Evolutionary conservation across 2,888 invertebrate genomes (phyloP), one percentile per base, ranked within the genome.

Genomic region (Drosophila meridionalis): DNA sequence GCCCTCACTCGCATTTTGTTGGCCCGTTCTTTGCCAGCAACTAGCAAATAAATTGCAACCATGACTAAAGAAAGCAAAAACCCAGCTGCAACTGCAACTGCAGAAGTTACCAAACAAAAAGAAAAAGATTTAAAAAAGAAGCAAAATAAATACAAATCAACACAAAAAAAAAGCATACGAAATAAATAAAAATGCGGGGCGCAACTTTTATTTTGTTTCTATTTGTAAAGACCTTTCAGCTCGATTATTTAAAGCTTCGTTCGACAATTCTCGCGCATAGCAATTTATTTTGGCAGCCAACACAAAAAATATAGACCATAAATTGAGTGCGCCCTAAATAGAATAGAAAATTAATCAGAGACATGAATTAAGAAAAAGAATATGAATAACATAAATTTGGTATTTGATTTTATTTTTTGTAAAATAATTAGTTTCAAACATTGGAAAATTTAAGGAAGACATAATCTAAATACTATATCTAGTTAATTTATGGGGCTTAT

Each of bases 11-110:
- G 56, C 47, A 40, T 45, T 47, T 62, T 69, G 45, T 64, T 63
- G 60, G 61, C 45, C 78, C 58, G 53, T 53, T 42, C 55, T 57
- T 48, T 57, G 69, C 56, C 69, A 53, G 73, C 73, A 72, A 65
- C 79, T 59, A 69, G 76, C 76, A 79, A 82, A 84, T 89, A 89
- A 84, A 84, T 87, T 76, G 87, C 71, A 48, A 56, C 55, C 69
- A 34, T 63, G 83, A 58, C n/a, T 52, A 20, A 32, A 32, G 50
- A 50, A 30, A 48, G 8, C 4, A 73, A 72, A 73, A 69, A 55
- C 47, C 20, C 67, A 82, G 68, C 72, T 78, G 78, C 71, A 85
- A 50, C 60, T 67, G 53, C 57, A 72, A 61, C 67, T 71, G 55
- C 53, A 61, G 7, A 32, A 55, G 55, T 28, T 55, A 40, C 14